A percentile compares a stretch with the other conserved stretches of the same genome.
Conservation (phyloP, 2,113 vertebrate genomes). For the Equus przewalskii region DNA sequence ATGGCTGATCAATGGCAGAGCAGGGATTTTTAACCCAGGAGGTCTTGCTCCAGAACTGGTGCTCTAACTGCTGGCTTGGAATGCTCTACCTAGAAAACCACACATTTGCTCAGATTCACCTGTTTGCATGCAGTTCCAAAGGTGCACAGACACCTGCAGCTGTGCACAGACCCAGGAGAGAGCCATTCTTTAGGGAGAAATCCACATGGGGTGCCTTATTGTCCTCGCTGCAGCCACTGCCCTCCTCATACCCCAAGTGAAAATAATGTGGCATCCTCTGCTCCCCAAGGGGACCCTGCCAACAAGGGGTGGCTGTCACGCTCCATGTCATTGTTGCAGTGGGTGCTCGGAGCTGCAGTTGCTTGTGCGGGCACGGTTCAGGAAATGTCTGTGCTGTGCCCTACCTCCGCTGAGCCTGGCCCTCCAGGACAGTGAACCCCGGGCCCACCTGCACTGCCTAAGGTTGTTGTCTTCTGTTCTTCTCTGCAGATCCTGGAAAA, state of each 20-base stretch:
- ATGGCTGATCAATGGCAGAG: not conserved
- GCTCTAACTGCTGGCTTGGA: no score
- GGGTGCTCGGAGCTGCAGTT: not conserved
- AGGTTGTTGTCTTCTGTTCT: not conserved
- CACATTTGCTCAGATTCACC: not conserved
- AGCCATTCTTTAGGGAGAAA: not conserved
- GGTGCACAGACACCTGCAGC: not conserved
- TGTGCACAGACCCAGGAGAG: not conserved
- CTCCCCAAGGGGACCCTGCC: not conserved
- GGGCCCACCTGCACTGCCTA: fast-evolving
- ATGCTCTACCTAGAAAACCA: not conserved
- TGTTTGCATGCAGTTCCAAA: not conserved
- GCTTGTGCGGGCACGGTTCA: not conserved
- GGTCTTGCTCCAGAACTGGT: not conserved
- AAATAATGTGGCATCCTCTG: no score
- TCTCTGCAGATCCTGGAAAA: conserved; percentile 95
- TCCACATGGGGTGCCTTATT: fast-evolving
- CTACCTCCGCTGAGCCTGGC: not conserved
- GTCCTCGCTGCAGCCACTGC: not conserved
- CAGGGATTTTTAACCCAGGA: not conserved
- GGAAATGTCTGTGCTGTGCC: not conserved
- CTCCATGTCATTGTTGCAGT: not conserved
- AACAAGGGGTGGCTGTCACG: fast-evolving
- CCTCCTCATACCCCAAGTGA: not conserved
- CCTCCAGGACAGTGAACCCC: fast-evolving